Conservation (phyloP, 1,140 invertebrate genomes). For the Planococcus citri region DNA sequence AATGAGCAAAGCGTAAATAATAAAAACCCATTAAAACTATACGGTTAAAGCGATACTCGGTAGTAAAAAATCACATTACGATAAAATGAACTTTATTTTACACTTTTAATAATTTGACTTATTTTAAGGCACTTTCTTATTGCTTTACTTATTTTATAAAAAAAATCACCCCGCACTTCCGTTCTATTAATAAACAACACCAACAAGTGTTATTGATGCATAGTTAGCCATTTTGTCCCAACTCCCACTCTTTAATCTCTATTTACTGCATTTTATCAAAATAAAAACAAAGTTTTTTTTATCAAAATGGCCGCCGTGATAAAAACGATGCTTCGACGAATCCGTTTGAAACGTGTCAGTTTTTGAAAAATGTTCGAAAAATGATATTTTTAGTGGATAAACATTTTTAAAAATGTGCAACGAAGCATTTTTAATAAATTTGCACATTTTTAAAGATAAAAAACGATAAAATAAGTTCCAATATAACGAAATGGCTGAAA, state of each 20-base stretch:
- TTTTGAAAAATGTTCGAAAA: no score
- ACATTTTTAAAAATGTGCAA: no score
- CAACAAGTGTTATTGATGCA: constrained; percentile 18
- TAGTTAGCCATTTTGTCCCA: constrained; percentile 15
- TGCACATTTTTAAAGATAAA: no score
- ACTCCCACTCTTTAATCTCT: constrained; percentile 6
- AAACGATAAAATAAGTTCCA: no score
- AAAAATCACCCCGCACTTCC: constrained; percentile 13
- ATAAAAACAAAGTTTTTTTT: not conserved
- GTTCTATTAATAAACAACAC: constrained; percentile 17
- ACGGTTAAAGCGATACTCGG: not conserved
- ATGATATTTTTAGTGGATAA: no score
- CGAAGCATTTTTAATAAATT: no score
- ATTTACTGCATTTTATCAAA: constrained; percentile 6
- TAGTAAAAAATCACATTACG: not conserved
- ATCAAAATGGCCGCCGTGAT: not conserved
- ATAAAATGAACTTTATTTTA: not conserved
- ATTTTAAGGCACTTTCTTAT: constrained; percentile 14
- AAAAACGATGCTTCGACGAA: not conserved
- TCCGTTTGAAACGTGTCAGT: no score
- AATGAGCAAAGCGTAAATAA: no score
- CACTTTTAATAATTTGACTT: no score
- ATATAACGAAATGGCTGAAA: no score
- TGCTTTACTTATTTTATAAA: constrained; percentile 14
- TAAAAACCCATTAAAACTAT: no score